Percentiles rank a stretch among this genome's conserved stretches.
These are phyloP conservation scores for Dynastes grantii DNA, from an alignment of 2,888 invertebrate genomes.

Conservation along the genomic window DNA sequence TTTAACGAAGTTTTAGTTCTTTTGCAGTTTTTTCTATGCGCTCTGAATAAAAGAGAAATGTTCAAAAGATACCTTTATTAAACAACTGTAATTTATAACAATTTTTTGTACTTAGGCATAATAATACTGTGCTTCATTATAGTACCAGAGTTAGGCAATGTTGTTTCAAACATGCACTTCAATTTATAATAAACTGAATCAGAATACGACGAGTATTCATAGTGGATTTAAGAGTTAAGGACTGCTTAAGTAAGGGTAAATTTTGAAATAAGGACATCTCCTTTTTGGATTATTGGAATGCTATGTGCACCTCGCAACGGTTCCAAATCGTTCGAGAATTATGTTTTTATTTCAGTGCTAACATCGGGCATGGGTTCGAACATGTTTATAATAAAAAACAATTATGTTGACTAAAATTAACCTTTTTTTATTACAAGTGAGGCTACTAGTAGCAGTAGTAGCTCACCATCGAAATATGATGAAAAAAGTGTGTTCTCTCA, in stretches of 20 bases:
- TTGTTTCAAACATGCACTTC: not conserved
- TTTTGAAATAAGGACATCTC: not conserved
- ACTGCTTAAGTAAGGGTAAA: not conserved
- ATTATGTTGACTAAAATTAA: too few relatives aligned
- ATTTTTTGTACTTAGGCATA: slow-evolving; percentile 46
- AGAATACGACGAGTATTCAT: not conserved
- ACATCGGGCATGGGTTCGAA: too few relatives aligned
- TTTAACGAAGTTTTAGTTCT: too few relatives aligned
- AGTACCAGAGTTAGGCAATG: slow-evolving; percentile 3
- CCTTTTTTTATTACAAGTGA: too few relatives aligned
- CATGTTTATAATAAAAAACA: too few relatives aligned
- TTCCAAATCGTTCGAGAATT: not conserved
- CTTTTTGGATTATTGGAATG: not conserved
- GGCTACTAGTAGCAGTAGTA: not conserved
- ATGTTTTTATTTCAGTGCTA: not conserved
- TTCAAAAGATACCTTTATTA: not conserved
- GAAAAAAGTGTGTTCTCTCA: too few relatives aligned
- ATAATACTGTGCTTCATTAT: slow-evolving; percentile 49
- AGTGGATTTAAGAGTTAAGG: not conserved
- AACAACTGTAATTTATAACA: slow-evolving; percentile 35
- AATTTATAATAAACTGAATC: not conserved
- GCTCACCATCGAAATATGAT: too few relatives aligned
- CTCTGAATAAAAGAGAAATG: not conserved
- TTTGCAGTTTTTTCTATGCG: too few relatives aligned
- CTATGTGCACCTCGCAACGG: not conserved